A percentile compares a stretch with the other conserved stretches of the same genome.
These are phyloP conservation scores for Manduca sexta DNA, from an alignment of 1,140 invertebrate species.

Conservation along the genomic window DNA sequence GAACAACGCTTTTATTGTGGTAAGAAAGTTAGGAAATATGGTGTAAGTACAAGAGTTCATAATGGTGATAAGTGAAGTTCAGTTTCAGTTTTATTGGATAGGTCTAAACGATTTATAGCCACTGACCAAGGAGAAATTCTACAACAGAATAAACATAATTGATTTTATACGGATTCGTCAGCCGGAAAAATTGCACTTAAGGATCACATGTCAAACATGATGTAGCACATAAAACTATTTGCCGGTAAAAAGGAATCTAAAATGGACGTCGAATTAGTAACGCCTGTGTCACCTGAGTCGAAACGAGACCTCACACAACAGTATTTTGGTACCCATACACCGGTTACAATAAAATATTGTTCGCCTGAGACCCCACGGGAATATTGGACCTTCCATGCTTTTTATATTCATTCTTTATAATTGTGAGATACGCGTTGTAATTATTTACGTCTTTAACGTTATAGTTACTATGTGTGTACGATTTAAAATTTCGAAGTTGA, in stretches of 20 bases:
- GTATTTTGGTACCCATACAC: slow-evolving; percentile 62
- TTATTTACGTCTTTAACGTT: slow-evolving; percentile 42
- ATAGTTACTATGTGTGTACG: not conserved
- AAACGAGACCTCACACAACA: slow-evolving; percentile 54
- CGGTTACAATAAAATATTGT: slow-evolving; percentile 61
- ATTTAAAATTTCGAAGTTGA: not conserved
- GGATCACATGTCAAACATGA: too few relatives aligned
- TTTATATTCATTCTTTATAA: slow-evolving; percentile 50
- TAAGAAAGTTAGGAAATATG: too few relatives aligned
- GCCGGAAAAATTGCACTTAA: too few relatives aligned
- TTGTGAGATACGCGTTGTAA: slow-evolving; percentile 48
- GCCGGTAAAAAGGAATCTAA: slow-evolving; percentile 14
- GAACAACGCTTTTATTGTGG: too few relatives aligned
- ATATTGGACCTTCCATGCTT: slow-evolving; percentile 33
- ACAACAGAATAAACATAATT: too few relatives aligned
- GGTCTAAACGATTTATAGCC: too few relatives aligned
- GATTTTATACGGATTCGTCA: too few relatives aligned
- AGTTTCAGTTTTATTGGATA: too few relatives aligned
- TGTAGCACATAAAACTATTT: too few relatives aligned
- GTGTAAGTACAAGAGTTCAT: too few relatives aligned
- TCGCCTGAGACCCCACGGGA: slow-evolving; percentile 44
- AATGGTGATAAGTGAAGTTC: too few relatives aligned
- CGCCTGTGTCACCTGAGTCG: slow-evolving; percentile 61
- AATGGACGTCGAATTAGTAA: slow-evolving; percentile 56
- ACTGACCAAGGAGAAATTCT: too few relatives aligned